Base-by-base conservation (phyloP, 2,888 invertebrate genomes). In the Chrysotoxum bicinctum region DNA sequence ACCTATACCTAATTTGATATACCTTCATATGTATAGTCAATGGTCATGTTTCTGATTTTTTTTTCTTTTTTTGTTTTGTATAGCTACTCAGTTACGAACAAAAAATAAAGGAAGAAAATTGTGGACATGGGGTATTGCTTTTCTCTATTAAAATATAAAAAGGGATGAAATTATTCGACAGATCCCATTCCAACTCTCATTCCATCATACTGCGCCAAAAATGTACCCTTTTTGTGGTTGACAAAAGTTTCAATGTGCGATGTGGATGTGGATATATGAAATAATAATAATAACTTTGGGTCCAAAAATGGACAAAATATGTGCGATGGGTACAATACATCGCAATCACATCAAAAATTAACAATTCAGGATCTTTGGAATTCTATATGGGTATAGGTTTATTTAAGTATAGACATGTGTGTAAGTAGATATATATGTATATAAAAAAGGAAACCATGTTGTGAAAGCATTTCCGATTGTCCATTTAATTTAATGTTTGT, bases 311-410 rank as follows among this genome's bases (percentile, higher is more conserved):
- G 70, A 40, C 64, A 58, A 80, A 75, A 70, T 81, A 74, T 69
- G 54, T 74, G 43, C 45, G 81, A 72, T 60, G 77, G 72, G 19
- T 43, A 83, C 74, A 66, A 66, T 76, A 76, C 68, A 73, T 85
- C 81, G 80, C 81, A 85, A 73, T 76, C 76, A 81, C 73, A 85
- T 81, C 85, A 81, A 85, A 77, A 76, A 85, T 85, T 81, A 85
- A 85, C 85, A 85, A 85, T 81, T 85, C 85, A 48, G 73, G 30
- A 73, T 78, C 74, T 69, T 72, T 58, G 10, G 52, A 72, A 9
- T 45, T 56, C 12, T 58, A 37, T 58, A 19, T 35, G 21, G 12
- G 1, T 30, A 32, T 30, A 32, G 26, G 26, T 8, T 1, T 16
- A 16, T 10, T 19, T 45, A 19, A 45, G 45, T 32, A 16, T n/a